Conservation (phyloP, 2,797 vertebrate genomes). For the Squalus acanthias region DNA sequence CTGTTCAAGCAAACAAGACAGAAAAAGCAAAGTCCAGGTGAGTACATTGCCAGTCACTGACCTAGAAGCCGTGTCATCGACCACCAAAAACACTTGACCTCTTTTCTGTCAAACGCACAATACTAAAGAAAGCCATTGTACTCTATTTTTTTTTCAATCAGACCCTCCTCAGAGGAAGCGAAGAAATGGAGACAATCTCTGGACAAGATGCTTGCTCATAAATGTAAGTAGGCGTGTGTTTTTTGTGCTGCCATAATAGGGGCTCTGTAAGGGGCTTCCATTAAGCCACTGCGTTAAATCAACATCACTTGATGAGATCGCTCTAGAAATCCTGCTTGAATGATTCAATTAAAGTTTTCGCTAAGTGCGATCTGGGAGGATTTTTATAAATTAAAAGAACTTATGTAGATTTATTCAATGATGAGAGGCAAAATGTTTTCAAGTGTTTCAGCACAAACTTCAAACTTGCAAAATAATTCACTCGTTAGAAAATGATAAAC, state of each 20-base stretch:
- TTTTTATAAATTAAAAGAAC: neutral
- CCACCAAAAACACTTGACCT: neutral
- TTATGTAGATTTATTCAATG: neutral
- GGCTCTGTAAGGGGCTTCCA: neutral
- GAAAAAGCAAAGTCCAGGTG: neutral
- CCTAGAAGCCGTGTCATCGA: neutral
- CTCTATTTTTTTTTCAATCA: neutral
- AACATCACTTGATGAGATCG: neutral
- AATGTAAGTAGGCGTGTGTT: conserved; percentile 12
- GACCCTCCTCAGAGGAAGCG: conserved; percentile 33
- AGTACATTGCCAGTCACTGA: neutral
- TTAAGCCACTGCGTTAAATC: neutral
- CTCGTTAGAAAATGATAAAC: neutral
- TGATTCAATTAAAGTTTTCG: neutral
- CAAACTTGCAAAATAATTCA: neutral
- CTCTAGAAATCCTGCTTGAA: neutral
- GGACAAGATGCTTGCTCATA: conserved; percentile 38
- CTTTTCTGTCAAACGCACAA: neutral
- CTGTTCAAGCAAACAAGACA: neutral
- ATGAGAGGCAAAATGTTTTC: neutral
- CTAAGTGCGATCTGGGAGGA: neutral
- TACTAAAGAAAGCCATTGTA: neutral
- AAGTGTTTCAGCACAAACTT: neutral
- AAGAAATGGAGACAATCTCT: conserved; percentile 36
- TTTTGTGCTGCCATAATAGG: neutral